Conservation (phyloP, 2,113 vertebrate species). For the Orycteropus afer region DNA sequence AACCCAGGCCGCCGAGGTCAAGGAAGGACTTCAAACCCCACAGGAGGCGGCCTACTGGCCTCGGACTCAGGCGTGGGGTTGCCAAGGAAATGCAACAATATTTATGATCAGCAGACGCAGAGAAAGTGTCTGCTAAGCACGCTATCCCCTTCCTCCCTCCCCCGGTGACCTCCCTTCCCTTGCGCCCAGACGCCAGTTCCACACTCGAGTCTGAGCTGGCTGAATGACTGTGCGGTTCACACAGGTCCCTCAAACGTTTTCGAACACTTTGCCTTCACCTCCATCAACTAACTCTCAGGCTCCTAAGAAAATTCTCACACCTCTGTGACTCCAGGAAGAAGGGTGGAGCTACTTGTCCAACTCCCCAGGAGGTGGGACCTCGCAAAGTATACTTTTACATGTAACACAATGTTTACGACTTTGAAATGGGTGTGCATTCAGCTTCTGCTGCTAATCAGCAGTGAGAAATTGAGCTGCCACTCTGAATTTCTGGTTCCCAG, state of each 20-base stretch:
- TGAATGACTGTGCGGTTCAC: accelerated
- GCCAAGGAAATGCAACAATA: conserved; percentile 67
- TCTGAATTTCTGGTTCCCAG: background rate
- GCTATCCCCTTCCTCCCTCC: background rate
- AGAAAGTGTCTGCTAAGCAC: background rate
- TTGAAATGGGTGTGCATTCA: background rate
- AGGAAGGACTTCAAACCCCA: background rate
- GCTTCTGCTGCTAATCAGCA: background rate
- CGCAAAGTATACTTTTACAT: background rate
- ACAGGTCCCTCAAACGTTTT: background rate
- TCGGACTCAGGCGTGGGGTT: background rate
- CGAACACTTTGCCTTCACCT: no score
- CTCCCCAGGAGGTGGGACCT: background rate
- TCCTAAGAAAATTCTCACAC: background rate
- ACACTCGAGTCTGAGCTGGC: accelerated
- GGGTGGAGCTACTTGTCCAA: background rate
- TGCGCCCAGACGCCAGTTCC: background rate
- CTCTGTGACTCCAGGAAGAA: background rate
- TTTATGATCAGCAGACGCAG: background rate
- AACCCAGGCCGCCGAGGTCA: background rate
- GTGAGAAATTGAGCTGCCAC: background rate
- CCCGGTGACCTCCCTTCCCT: background rate
- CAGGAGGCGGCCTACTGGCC: background rate
- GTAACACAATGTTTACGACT: background rate
- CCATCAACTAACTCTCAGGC: background rate